Evolutionary conservation across 2,113 vertebrate genomes (phyloP), one percentile per base, ranked within the genome.

Genomic region (Pelvicachromis taeniatus): DNA sequence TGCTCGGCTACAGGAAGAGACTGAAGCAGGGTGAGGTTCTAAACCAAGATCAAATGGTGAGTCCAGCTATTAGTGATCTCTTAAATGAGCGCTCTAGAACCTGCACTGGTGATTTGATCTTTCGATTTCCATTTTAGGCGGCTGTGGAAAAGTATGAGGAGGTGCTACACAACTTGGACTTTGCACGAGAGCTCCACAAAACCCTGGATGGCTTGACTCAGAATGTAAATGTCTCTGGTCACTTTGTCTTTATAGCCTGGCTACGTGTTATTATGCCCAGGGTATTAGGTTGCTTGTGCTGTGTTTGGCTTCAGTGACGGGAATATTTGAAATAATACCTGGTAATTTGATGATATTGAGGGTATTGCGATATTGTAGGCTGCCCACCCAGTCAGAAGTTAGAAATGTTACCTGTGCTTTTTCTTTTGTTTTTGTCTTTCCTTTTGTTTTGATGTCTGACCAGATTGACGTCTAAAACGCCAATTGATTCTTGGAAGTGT

Each of bases 161-260:
- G 95, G 97, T 99, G 84, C 52, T 98, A 16, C 98, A 99, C 90
- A 97, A 99, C 83, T 94, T 99, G 89, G 95, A 95, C 9, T 99
- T 99, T 94, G 98, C 98, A 53, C 97, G 95, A 94, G 98, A 99
- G n/a, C 96, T 99, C 87, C 97, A 98, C 91, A 97, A 97, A 94
- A 97, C 97, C 58, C 96, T 99, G 92, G 96, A 97, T 73, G 91
- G 90, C 48, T 95, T 99, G 86, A 98, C 97, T 85, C 97, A 98
- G 95, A 97, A 96, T 77, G 98, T 98, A 95, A 99, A 97, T 5
- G 12, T 56, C 7, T 38, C 8, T 29, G 14, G 0, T 73, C 2
- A 0, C 16, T 31, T 48, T 50, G 16, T 75, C 70, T 52, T 50
- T 73, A 45, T 75, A 19, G 4, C 68, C 68, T 73, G 16, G 42